Conservation (phyloP, 2,797 vertebrate species). For the Limosa lapponica region DNA sequence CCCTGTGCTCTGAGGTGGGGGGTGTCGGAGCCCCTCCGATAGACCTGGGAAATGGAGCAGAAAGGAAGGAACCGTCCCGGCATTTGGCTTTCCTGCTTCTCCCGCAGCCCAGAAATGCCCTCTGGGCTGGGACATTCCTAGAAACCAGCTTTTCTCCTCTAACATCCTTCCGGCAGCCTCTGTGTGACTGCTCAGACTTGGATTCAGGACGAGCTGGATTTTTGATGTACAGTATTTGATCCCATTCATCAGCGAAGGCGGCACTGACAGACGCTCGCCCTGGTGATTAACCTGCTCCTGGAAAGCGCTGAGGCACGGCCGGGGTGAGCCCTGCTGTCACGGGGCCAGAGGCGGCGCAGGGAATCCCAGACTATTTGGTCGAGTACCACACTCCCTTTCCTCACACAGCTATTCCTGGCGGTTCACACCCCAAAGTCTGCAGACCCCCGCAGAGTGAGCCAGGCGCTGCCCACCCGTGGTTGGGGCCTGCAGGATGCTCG, state of each 20-base stretch:
- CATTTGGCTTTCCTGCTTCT: neutral
- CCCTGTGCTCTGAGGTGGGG: neutral
- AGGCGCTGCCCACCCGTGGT: rapidly evolving
- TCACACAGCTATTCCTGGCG: neutral
- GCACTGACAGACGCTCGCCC: neutral
- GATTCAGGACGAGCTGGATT: constrained; percentile 3
- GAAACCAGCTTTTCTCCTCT: constrained; percentile 54
- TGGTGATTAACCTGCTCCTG: constrained; percentile 12
- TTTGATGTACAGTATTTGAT: neutral
- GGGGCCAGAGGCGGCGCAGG: neutral
- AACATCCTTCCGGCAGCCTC: neutral
- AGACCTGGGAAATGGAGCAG: neutral
- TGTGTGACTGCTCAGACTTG: neutral
- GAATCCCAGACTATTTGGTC: neutral
- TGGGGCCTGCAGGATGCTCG: rapidly evolving
- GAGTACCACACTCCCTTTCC: neutral
- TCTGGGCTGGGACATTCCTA: constrained; percentile 27
- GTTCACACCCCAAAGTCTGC: neutral
- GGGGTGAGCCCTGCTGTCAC: neutral
- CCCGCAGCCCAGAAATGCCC: neutral
- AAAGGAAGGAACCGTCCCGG: neutral
- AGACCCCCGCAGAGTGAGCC: rapidly evolving
- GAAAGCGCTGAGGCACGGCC: neutral
- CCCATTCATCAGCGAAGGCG: neutral
- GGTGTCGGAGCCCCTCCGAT: neutral